Evolutionary conservation across 2,113 vertebrate species (phyloP).

Genomic region (Zosterops japonicus): DNA sequence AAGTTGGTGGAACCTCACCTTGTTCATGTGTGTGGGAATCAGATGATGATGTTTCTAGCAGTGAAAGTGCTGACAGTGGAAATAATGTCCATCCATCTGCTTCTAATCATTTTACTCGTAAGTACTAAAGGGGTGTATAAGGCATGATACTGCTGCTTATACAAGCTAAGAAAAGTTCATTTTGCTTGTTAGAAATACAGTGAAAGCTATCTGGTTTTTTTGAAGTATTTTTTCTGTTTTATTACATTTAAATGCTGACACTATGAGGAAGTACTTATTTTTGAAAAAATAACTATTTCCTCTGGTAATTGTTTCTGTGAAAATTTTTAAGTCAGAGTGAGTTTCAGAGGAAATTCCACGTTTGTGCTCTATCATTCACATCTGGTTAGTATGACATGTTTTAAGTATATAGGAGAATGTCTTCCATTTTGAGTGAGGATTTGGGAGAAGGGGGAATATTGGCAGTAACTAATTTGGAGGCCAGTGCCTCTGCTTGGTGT

Average conservation of each 20-base stretch:
- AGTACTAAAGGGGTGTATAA: slow-evolving; percentile 55
- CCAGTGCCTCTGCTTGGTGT: neutral
- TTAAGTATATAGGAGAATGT: neutral
- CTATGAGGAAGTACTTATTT: neutral
- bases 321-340: neutral
- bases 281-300: neutral
- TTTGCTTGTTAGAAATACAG: neutral
- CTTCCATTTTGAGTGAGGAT: neutral
- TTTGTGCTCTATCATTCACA: neutral
- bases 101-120: slow-evolving; percentile 82
- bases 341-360: neutral
- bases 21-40: slow-evolving; percentile 87
- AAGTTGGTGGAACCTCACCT: slow-evolving; percentile 84
- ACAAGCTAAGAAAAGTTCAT: neutral
- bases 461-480: neutral
- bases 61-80: slow-evolving; percentile 87
- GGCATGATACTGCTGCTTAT: neutral
- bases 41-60: slow-evolving; percentile 88
- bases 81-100: slow-evolving; percentile 86
- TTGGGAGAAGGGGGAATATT: neutral
- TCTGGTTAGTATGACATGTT: neutral
- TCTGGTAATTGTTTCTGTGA: neutral
- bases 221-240: neutral
- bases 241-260: neutral
- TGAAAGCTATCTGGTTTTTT: neutral